A percentile compares a stretch with the other conserved stretches of the same genome.
Evolutionary conservation across 37 sponge, comb jelly and placozoan species (phyloP).

Genomic region (Petrosia ficiformis): DNA sequence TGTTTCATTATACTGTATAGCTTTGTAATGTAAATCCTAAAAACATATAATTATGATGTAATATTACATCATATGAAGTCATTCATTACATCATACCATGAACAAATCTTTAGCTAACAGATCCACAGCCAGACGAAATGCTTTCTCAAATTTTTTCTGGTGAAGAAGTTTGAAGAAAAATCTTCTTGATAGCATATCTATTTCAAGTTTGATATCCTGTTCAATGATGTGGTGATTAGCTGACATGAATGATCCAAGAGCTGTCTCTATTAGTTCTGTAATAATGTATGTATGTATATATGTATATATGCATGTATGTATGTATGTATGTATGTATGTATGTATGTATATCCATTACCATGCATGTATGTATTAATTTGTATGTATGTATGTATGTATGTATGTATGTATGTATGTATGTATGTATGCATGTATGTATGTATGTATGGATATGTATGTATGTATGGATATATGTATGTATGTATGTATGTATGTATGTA

Average conservation of each 20-base stretch:
- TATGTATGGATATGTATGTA: no score
- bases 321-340: conserved; percentile 19
- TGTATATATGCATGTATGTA: conserved; percentile 13
- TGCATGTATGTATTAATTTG: no score
- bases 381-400: no score
- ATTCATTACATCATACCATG: no score
- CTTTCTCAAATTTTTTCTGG: conserved; percentile 51
- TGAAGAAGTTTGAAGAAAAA: conserved; percentile 53
- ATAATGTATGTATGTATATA: not conserved
- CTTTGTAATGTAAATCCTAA: conserved; percentile 62
- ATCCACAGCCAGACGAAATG: conserved; percentile 43
- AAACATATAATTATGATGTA: not conserved
- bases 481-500: no score
- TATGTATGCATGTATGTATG: no score
- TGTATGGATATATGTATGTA: no score
- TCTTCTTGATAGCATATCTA: conserved; percentile 51
- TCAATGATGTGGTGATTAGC: conserved; percentile 12
- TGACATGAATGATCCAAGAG: conserved; percentile 47
- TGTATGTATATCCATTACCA: no score
- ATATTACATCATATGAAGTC: not conserved
- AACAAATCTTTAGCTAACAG: conserved; percentile 52
- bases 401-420: no score
- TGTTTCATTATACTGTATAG: conserved; percentile 22
- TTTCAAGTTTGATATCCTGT: not conserved
- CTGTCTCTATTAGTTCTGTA: conserved; percentile 47